Conservation (phyloP, 2,797 vertebrate species). For the Xenops minutus region DNA sequence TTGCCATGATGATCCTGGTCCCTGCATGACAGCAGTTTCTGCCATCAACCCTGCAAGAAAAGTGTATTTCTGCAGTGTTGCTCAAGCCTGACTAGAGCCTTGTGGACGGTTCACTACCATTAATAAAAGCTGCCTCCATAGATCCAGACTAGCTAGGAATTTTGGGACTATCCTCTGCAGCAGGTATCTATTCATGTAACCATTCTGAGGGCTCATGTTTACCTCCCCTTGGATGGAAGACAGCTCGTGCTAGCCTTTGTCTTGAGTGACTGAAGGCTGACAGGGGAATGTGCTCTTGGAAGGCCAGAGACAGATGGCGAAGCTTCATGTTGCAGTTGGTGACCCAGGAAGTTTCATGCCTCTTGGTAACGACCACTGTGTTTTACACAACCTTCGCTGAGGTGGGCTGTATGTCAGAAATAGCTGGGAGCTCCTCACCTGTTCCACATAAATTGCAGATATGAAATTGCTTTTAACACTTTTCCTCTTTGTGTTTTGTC, state of each 20-base stretch:
- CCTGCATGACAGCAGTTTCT: fast-evolving
- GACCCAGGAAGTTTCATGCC: not conserved
- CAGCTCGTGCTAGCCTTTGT: not conserved
- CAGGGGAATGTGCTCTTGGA: not conserved
- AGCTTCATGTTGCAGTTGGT: not conserved
- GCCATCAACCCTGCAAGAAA: not conserved
- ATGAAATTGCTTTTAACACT: not conserved
- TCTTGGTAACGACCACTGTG: not conserved
- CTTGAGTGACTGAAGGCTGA: not conserved
- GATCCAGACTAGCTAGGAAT: not conserved
- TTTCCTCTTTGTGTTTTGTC: fast-evolving
- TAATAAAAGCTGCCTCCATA: not conserved
- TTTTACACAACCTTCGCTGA: not conserved
- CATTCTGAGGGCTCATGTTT: not conserved
- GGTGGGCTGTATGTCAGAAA: not conserved
- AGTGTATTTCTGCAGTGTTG: not conserved
- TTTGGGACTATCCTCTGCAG: not conserved
- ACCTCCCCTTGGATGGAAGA: not conserved
- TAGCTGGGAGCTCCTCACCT: not conserved
- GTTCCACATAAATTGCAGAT: not conserved
- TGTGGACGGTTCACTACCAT: not conserved
- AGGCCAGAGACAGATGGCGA: not conserved
- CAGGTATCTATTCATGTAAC: fast-evolving
- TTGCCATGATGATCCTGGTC: not conserved
- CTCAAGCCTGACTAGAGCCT: not conserved